Evolutionary conservation across 2,113 vertebrate genomes (phyloP), one percentile per base, ranked within the genome.

Genomic region (Callorhinus ursinus): DNA sequence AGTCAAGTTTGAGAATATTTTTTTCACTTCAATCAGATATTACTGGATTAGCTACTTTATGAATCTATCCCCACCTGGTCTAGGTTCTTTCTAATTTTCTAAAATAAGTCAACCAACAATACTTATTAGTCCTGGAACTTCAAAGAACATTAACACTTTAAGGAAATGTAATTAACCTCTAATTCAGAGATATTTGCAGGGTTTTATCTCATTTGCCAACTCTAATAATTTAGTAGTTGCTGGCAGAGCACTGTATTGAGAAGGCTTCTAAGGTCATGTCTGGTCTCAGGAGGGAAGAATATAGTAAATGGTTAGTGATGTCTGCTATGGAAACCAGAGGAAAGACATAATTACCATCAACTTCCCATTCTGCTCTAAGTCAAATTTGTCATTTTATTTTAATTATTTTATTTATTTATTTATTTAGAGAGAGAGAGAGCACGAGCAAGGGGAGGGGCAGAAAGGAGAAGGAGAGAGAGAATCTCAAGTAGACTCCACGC

Each of bases 31-130:
- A 92, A 42, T 65, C 42, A 96, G 19, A 46, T 72, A 55, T 79
- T 95, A 65, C 12, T 71, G 22, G 33, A 74, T 92, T 96, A 39
- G 12, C 31, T 87, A 42, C 12, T 94, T 87, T 36, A 71, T 95
- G 19, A 81, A 19, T 88, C 76, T 90, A 69, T 80, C 67, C 5
- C 67, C 16, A 79, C 9, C 12, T 90, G 53, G n/a, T 80, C 24
- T 88, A 95, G 10, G 1, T 85, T 63, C 24, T 51, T 92, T 90
- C 33, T 93, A 90, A 80, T 97, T 89, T 93, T 92, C 65, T 84
- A 95, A 86, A 96, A 92, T 65, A 96, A 76, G 80, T 89, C 71
- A 85, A 81, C 51, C 90, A 94, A 81, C 19, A 96, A 65, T 89
- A 65, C 9, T 77, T 95, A 19, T 55, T 86, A 81, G 36, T 82